These are phyloP conservation scores for Graptemys geographica DNA, from an alignment of 2,797 vertebrate species.

Conservation along the genomic window DNA sequence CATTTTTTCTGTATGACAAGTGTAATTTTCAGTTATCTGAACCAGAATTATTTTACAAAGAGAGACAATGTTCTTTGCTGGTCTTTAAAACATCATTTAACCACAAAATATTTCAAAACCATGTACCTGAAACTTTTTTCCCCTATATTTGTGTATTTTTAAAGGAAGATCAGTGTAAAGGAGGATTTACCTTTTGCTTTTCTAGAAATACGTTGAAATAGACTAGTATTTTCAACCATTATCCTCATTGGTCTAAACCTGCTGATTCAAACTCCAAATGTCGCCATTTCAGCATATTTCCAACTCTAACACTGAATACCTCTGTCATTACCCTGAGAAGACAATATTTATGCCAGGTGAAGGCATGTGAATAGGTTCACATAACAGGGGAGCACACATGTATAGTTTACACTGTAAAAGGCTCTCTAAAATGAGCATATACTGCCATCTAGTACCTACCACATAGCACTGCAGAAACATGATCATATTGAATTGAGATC, in stretches of 20 bases:
- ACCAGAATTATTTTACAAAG: background rate
- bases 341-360: fast-evolving
- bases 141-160: background rate
- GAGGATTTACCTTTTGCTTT: background rate
- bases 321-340: background rate
- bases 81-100: background rate
- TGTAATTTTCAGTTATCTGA: background rate
- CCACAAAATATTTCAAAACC: fast-evolving
- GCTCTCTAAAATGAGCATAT: background rate
- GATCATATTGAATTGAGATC: background rate
- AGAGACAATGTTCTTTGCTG: background rate
- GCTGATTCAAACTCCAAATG: fast-evolving
- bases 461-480: background rate
- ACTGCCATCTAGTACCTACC: conserved; percentile 46
- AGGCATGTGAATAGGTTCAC: too few relatives aligned
- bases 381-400: fast-evolving
- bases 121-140: background rate
- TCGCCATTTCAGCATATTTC: background rate
- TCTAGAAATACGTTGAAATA: background rate
- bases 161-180: background rate
- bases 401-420: fast-evolving
- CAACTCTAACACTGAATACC: background rate
- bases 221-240: background rate
- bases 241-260: fast-evolving
- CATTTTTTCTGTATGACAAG: background rate